These are phyloP conservation scores for Calidris pygmaea DNA, from an alignment of 2,113 vertebrate species.

Conservation along the genomic window DNA sequence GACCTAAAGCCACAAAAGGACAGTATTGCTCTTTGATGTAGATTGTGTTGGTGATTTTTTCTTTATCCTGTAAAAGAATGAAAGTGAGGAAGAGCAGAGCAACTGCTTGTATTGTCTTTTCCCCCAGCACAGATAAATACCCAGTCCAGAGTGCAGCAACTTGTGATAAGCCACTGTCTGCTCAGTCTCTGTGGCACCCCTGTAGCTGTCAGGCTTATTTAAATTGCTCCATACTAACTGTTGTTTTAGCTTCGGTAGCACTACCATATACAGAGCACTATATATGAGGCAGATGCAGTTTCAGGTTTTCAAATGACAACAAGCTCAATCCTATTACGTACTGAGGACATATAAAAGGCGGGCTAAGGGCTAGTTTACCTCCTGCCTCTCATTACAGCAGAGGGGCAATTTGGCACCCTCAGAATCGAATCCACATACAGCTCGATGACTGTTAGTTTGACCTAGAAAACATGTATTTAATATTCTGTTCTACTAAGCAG, in stretches of 20 bases:
- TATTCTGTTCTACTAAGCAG: not conserved
- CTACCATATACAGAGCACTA: not conserved
- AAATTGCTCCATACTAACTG: not conserved
- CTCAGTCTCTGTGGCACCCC: not conserved
- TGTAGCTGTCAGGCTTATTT: not conserved
- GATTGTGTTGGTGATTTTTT: not conserved
- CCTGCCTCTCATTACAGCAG: not conserved
- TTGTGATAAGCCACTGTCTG: not conserved
- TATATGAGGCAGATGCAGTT: not conserved
- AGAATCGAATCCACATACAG: not conserved
- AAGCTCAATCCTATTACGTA: not conserved
- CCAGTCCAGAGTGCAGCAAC: not conserved
- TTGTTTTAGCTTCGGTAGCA: not conserved
- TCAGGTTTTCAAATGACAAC: not conserved
- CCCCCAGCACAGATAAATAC: not conserved
- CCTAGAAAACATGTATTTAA: not conserved
- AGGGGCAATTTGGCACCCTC: not conserved
- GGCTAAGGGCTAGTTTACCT: not conserved
- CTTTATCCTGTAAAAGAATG: not conserved
- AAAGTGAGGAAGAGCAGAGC: not conserved
- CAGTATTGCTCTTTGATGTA: not conserved
- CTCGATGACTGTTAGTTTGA: not conserved
- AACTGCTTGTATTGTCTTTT: not conserved
- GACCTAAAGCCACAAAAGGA: not conserved
- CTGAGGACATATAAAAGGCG: not conserved